These are phyloP conservation scores for Calosoma granatense DNA, from an alignment of 1,140 invertebrate genomes.

Conservation along the genomic window DNA sequence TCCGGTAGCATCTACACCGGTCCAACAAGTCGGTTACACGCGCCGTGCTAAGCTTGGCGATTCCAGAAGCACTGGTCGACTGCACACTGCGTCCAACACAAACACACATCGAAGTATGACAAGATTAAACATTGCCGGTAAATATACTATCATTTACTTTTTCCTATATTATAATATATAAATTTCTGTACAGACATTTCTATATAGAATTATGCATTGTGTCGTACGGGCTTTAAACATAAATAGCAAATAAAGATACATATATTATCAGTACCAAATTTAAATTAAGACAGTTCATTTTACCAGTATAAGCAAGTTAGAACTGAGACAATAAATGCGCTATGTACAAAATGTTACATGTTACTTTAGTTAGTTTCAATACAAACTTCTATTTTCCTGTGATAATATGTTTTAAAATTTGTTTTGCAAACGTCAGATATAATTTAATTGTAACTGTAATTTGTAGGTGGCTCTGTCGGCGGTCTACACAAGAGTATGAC, in stretches of 20 bases:
- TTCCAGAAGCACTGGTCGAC: constrained; percentile 54
- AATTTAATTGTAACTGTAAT: background rate
- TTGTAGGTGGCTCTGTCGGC: constrained; percentile 52
- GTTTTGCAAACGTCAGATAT: too few species aligned
- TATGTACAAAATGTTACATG: background rate
- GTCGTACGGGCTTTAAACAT: too few species aligned
- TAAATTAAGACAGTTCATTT: constrained; percentile 12
- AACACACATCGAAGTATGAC: constrained; percentile 64
- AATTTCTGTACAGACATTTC: constrained; percentile 1
- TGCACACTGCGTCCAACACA: constrained; percentile 53
- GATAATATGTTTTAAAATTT: too few species aligned
- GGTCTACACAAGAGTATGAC: constrained; percentile 76
- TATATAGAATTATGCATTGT: too few species aligned
- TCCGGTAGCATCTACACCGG: constrained; percentile 19
- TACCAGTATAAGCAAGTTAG: constrained; percentile 13
- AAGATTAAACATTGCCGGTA: constrained; percentile 54
- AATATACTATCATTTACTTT: constrained; percentile 7
- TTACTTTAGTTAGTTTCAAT: too few species aligned
- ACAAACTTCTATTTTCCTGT: too few species aligned
- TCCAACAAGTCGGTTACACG: constrained; percentile 43
- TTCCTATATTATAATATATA: background rate
- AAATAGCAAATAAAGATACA: background rate
- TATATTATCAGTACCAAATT: background rate
- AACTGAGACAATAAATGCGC: too few species aligned
- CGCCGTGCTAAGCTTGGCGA: constrained; percentile 52